phyloP scores from a whole-genome alignment of 2,797 vertebrate genomes.

The Myotis daubentonii region DNA sequence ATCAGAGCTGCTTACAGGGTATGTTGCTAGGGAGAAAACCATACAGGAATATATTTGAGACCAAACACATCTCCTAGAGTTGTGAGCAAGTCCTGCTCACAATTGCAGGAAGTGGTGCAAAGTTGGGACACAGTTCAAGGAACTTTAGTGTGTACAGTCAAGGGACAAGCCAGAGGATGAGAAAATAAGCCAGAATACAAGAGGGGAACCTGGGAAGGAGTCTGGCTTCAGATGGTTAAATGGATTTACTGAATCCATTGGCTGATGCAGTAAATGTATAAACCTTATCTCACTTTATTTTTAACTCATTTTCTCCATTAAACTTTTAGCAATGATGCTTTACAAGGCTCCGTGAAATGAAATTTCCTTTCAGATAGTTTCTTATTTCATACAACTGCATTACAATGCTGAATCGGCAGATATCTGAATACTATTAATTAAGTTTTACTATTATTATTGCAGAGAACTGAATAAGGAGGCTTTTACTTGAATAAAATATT shows the following conservation, averaged over 20 bases:
- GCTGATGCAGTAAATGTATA: background rate
- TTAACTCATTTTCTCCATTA: constrained; percentile 28
- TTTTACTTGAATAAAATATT: constrained; percentile 60
- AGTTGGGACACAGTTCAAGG: background rate
- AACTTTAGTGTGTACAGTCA: background rate
- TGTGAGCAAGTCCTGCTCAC: background rate
- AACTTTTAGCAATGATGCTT: constrained; percentile 13
- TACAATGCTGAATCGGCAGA: background rate
- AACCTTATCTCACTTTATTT: constrained; percentile 11
- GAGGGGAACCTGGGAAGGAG: background rate
- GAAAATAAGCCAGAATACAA: background rate
- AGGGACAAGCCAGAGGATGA: background rate
- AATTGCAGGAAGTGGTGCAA: background rate
- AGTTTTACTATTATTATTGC: constrained; percentile 37
- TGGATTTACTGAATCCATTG: background rate
- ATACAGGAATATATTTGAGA: background rate
- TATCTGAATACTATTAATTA: constrained; percentile 59
- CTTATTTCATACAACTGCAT: constrained; percentile 40
- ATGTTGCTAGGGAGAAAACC: background rate
- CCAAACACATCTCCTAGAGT: background rate
- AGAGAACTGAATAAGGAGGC: constrained; percentile 39
- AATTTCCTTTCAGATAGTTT: constrained; percentile 54
- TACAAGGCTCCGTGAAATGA: constrained; percentile 23
- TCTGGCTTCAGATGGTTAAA: background rate
- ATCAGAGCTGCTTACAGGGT: background rate